Evolutionary conservation across 2,113 vertebrate genomes (phyloP), one percentile per base, ranked within the genome.

Genomic region (Merops nubicus): DNA sequence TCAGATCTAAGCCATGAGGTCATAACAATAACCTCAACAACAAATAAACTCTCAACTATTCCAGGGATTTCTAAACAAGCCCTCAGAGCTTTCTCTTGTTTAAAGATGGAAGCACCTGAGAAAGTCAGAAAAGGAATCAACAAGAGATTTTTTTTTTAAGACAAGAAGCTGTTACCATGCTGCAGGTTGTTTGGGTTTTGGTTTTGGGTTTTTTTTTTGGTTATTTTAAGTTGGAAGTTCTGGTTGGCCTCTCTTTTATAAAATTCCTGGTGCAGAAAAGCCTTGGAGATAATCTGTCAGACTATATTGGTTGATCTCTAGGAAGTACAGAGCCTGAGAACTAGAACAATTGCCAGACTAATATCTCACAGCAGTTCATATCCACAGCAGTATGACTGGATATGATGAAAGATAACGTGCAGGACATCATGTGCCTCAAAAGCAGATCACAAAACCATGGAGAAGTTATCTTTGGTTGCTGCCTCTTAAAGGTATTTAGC

Each of bases 21-120:
- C 56, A 5, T 50, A 87, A 81, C 0, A 0, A 4, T 42, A 68
- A n/a, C n/a, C n/a, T n/a, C n/a, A n/a, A n/a, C n/a, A n/a, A n/a
- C n/a, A n/a, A n/a, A n/a, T n/a, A n/a, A n/a, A n/a, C 47, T 74
- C 15, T 42, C 29, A 74, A 74, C 19, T 63, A 42, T 51, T 40
- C 45, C 38, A 69, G 23, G 12, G 3, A 54, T 59, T 64, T 91
- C 38, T 86, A 68, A 72, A 74, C 1, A 69, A 89, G 33, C 8
- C 45, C 34, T 80, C 25, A 88, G 83, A 50, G 21, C 3, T 68
- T 65, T 65, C 26, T 14, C 12, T 43, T 63, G 8, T 50, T 79
- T n/a, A 59, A 92, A 83, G 91, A 74, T 12, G 6, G 4, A 80
- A 80, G 28, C 36, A 65, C 19, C 67, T 76, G 18, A 56, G 47